phyloP scores from a whole-genome alignment of 2,797 vertebrate genomes.

The Lerista edwardsae region DNA sequence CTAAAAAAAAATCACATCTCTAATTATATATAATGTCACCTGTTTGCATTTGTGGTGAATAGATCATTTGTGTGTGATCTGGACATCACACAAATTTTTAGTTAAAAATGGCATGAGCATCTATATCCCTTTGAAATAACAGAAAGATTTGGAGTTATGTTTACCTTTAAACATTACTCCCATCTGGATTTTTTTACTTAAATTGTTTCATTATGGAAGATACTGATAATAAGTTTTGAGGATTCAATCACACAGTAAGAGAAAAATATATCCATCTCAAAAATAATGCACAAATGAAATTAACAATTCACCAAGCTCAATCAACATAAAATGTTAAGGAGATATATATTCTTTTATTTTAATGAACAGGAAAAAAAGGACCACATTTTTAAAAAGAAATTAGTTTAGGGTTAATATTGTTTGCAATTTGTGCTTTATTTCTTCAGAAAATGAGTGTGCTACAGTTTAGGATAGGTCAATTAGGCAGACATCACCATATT shows the following conservation, averaged over 20 bases:
- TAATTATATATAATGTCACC: neutral
- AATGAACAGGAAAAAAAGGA: neutral
- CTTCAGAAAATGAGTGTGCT: conserved; percentile 17
- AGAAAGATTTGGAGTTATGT: neutral
- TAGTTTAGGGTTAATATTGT: neutral
- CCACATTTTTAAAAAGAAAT: neutral
- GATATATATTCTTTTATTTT: neutral
- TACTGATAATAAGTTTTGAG: neutral
- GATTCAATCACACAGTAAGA: neutral
- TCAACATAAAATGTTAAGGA: neutral
- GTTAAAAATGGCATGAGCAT: neutral
- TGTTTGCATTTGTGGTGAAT: neutral
- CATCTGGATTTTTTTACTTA: neutral
- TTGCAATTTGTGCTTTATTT: conserved; percentile 25
- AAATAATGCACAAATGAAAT: neutral
- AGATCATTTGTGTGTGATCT: no score
- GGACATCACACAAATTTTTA: neutral
- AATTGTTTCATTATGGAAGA: neutral
- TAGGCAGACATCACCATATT: conserved; percentile 10
- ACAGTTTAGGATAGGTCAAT: conserved; percentile 22
- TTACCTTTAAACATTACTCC: neutral
- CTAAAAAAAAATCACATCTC: no score
- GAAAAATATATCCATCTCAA: neutral
- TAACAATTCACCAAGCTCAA: neutral
- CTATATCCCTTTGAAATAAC: neutral